These are phyloP conservation scores for Labia minor DNA, from an alignment of 2,888 invertebrate species.

Conservation along the genomic window DNA sequence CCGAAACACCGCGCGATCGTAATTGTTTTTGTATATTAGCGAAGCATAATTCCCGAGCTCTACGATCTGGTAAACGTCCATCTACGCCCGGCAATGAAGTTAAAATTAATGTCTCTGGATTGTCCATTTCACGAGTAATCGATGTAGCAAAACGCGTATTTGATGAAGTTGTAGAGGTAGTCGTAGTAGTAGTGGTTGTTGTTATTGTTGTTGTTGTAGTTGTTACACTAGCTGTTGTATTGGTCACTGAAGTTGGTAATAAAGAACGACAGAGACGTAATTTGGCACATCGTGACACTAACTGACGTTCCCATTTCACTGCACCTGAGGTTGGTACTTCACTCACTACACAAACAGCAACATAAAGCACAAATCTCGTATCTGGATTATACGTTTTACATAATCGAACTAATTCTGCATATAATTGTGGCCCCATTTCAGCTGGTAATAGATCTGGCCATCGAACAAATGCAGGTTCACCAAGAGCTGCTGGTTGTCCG, in stretches of 20 bases:
- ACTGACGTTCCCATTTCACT: slow-evolving; percentile 78
- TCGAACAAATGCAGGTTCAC: slow-evolving; percentile 72
- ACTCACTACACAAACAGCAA: slow-evolving; percentile 78
- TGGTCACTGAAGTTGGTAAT: slow-evolving; percentile 30
- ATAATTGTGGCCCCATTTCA: slow-evolving; percentile 79
- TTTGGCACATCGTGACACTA: slow-evolving; percentile 83
- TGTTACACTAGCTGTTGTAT: slow-evolving; percentile 31
- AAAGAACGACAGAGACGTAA: slow-evolving; percentile 49
- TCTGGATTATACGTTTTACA: slow-evolving; percentile 89
- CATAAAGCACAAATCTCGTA: slow-evolving; percentile 77
- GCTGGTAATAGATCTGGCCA: slow-evolving; percentile 77
- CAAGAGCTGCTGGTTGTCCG: slow-evolving; percentile 64
- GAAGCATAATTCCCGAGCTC: slow-evolving; percentile 63
- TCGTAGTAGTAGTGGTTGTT: too few relatives aligned
- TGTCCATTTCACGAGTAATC: slow-evolving; percentile 38
- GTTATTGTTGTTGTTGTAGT: too few relatives aligned
- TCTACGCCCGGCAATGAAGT: slow-evolving; percentile 59
- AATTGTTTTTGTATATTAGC: slow-evolving; percentile 70
- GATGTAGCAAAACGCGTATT: slow-evolving; percentile 37
- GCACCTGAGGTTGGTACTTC: slow-evolving; percentile 74
- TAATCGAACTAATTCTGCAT: slow-evolving; percentile 70
- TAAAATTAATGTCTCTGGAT: slow-evolving; percentile 65
- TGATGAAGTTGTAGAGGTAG: slow-evolving; percentile 29
- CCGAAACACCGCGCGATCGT: slow-evolving; percentile 64
- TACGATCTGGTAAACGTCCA: slow-evolving; percentile 49